Evolutionary conservation across 1,140 invertebrate genomes (phyloP).

Genomic region (Arion vulgaris): DNA sequence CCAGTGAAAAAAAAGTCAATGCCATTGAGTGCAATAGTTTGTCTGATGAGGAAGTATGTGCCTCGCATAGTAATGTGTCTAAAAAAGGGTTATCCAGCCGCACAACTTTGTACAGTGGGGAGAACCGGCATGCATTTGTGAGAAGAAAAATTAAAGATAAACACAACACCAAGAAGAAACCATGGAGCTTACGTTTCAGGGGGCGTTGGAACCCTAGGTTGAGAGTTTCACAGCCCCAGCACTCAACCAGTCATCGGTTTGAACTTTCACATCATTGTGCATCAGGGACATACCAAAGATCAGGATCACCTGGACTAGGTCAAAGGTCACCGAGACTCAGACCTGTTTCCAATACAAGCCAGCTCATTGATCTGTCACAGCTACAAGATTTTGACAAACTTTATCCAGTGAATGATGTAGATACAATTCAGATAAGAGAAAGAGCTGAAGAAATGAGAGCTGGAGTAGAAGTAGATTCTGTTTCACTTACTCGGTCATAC

Average conservation of each 20-base stretch:
- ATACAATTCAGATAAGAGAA: constrained; percentile 80
- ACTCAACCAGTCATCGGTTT: constrained; percentile 9
- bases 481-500: neutral
- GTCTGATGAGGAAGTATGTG: constrained; percentile 22
- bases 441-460: constrained; percentile 84
- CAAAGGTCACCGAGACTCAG: constrained; percentile 42
- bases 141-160: constrained; percentile 45
- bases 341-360: constrained; percentile 4
- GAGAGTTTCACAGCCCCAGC: constrained; percentile 21
- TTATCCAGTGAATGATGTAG: constrained; percentile 79
- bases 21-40: constrained; percentile 3
- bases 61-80: neutral
- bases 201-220: constrained; percentile 45
- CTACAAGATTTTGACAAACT: constrained; percentile 54
- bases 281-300: constrained; percentile 4
- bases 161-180: constrained; percentile 54
- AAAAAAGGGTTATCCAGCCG: neutral
- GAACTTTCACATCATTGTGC: constrained; percentile 21
- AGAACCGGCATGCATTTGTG: constrained; percentile 24
- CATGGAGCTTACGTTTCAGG: constrained; percentile 59
- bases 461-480: constrained; percentile 77
- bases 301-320: constrained; percentile 16
- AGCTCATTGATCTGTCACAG: constrained; percentile 35
- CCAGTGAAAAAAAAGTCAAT: neutral
- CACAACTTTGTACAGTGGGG: neutral